These are phyloP conservation scores for Petromus typicus DNA, from an alignment of 2,113 vertebrate species.

Conservation along the genomic window DNA sequence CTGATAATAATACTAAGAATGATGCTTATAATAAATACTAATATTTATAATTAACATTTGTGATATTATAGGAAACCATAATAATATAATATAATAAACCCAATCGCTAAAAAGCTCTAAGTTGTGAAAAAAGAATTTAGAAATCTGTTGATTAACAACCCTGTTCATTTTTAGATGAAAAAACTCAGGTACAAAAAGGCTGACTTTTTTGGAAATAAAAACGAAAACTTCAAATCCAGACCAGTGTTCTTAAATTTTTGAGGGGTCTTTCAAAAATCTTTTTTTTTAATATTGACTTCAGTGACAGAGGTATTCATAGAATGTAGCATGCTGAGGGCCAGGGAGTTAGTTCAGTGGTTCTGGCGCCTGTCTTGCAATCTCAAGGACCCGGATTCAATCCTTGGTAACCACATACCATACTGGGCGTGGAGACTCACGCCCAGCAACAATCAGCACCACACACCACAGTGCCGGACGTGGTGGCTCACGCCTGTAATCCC, in stretches of 20 bases:
- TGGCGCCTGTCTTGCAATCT: too few species aligned
- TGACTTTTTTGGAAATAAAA: background rate
- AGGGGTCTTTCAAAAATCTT: background rate
- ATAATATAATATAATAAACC: background rate
- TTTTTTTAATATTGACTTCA: background rate
- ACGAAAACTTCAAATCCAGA: background rate
- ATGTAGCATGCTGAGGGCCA: background rate
- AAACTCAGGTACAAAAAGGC: background rate
- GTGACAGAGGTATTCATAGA: background rate
- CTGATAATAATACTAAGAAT: background rate
- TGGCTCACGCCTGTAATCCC: too few species aligned
- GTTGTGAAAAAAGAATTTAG: background rate
- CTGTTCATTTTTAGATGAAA: slow-evolving; percentile 7
- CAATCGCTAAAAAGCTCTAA: background rate
- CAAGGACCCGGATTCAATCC: too few species aligned
- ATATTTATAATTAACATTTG: background rate
- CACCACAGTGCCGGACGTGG: too few species aligned
- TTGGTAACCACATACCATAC: too few species aligned
- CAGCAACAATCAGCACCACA: too few species aligned
- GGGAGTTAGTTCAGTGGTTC: too few species aligned
- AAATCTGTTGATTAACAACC: background rate
- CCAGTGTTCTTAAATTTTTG: background rate
- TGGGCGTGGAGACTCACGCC: too few species aligned
- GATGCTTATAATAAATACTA: background rate
- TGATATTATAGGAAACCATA: background rate